Percentiles rank a stretch among this genome's conserved stretches.
phyloP scores from a whole-genome alignment of 2,888 invertebrate species.

The Pachycephus smyrnensis region DNA sequence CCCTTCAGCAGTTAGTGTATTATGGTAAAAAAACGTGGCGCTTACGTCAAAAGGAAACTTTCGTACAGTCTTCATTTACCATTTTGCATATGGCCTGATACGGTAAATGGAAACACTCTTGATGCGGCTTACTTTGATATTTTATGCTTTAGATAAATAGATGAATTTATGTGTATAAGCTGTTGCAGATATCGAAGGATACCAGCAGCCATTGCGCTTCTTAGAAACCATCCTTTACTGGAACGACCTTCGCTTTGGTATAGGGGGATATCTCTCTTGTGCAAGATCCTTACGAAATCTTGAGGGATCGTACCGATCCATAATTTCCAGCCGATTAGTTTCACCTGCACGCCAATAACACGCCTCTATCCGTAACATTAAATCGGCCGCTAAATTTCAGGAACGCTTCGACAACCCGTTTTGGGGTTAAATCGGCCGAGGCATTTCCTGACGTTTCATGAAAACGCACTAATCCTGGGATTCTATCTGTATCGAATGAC shows the following conservation, averaged over 20 bases:
- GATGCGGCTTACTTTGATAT: background rate
- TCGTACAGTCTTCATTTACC: background rate
- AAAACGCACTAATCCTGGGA: background rate
- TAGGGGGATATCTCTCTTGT: background rate
- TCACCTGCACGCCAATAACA: background rate
- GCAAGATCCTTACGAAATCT: background rate
- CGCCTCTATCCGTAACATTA: background rate
- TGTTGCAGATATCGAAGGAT: background rate
- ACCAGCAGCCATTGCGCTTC: conserved; percentile 13
- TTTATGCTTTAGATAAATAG: background rate
- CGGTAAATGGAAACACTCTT: background rate
- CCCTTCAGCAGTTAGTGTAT: background rate
- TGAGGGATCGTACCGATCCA: conserved; percentile 3
- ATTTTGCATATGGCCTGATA: background rate
- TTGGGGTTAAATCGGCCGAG: background rate
- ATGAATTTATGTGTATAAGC: background rate
- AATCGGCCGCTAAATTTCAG: background rate
- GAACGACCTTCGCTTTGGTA: background rate
- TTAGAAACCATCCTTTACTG: background rate
- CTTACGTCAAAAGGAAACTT: background rate
- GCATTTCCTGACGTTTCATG: background rate
- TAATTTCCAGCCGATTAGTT: conserved; percentile 4
- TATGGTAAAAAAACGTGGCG: background rate
- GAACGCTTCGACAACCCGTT: background rate
- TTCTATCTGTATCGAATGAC: background rate